Conservation (phyloP, 2,888 invertebrate species). For the Polyommatus icarus region DNA sequence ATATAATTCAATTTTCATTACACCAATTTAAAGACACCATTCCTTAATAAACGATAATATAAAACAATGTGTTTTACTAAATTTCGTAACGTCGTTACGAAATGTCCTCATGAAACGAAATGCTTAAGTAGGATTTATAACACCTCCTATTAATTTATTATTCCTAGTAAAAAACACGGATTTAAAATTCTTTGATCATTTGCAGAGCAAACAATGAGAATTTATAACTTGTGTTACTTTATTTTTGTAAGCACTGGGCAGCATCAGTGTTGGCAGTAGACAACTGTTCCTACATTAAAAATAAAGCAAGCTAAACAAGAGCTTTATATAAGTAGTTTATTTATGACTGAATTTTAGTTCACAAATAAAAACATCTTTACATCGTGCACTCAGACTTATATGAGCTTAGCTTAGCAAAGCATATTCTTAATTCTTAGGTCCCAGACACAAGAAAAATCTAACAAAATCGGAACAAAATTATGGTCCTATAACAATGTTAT, state of each 20-base stretch:
- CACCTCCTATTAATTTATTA: too few species aligned
- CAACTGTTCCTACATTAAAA: background rate
- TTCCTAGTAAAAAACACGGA: too few species aligned
- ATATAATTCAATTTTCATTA: constrained; percentile 15
- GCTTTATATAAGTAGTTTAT: too few species aligned
- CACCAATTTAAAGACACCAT: constrained; percentile 53
- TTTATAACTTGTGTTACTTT: background rate
- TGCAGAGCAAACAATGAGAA: background rate
- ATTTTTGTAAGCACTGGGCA: background rate
- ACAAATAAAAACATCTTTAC: too few species aligned
- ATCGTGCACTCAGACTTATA: background rate
- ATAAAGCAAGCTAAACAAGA: too few species aligned
- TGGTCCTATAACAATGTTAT: too few species aligned
- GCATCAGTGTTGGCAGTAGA: background rate
- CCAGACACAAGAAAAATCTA: background rate
- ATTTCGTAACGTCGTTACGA: background rate
- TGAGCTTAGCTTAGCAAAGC: background rate
- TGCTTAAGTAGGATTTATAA: too few species aligned
- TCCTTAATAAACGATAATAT: constrained; percentile 58
- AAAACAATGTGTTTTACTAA: constrained; percentile 18
- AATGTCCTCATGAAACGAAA: too few species aligned
- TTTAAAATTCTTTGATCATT: background rate
- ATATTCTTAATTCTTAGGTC: background rate
- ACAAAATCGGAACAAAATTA: background rate
- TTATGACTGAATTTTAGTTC: too few species aligned